phyloP scores from a whole-genome alignment of 2,888 invertebrate species.

The Mellilla xanthometata region DNA sequence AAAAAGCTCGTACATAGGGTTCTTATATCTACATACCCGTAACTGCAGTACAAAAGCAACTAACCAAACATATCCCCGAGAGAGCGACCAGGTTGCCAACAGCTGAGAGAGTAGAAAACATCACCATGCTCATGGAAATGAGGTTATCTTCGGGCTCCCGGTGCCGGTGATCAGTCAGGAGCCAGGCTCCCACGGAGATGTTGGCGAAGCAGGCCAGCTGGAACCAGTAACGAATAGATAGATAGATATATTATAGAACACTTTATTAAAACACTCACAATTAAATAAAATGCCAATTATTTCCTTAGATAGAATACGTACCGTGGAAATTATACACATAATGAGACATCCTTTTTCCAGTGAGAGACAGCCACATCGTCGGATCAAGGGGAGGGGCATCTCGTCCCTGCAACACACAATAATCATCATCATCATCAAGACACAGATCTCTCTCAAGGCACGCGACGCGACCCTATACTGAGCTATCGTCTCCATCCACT shows the following conservation, averaged over 20 bases:
- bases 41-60: no score
- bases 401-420: conserved; percentile 43
- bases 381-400: conserved; percentile 63
- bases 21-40: no score
- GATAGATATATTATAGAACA: no score
- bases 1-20: no score
- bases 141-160: conserved; percentile 69
- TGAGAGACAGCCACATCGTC: conserved; percentile 57
- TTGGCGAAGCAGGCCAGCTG: conserved; percentile 61
- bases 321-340: conserved; percentile 59
- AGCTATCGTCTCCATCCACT: no score
- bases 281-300: no score
- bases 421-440: no score
- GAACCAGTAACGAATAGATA: conserved; percentile 22
- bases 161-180: conserved; percentile 49
- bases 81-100: conserved; percentile 61
- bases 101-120: conserved; percentile 67
- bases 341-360: conserved; percentile 58
- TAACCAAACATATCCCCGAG: conserved; percentile 57
- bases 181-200: conserved; percentile 60
- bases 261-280: no score
- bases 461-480: no score
- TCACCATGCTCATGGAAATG: conserved; percentile 71
- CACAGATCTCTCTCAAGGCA: no score
- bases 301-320: no score